These are phyloP conservation scores for Ptiloglossa arizonensis DNA, from an alignment of 1,140 invertebrate species.

Conservation along the genomic window DNA sequence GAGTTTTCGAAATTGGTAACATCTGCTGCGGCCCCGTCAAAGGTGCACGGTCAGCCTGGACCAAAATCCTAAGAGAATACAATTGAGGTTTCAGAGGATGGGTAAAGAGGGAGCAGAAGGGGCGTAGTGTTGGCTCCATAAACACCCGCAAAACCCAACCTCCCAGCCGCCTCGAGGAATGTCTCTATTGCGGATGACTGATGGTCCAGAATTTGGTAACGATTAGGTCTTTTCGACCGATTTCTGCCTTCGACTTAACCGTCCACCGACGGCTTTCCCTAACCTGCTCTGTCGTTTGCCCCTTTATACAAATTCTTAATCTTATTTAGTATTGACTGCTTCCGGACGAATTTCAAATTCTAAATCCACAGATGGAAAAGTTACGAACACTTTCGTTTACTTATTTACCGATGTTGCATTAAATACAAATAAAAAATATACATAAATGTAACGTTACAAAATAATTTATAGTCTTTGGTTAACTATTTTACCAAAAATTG, in stretches of 20 bases:
- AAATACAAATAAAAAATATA: too few species aligned
- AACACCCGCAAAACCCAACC: conserved; percentile 71
- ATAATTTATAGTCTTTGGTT: too few species aligned
- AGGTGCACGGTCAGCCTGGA: conserved; percentile 29
- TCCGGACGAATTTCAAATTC: not conserved
- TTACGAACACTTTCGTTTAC: not conserved
- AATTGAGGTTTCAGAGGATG: conserved; percentile 56
- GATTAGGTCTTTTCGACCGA: conserved; percentile 1
- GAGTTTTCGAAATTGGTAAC: conserved; percentile 1
- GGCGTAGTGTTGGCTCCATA: conserved; percentile 70
- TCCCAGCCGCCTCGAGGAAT: conserved; percentile 53
- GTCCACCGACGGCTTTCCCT: too few species aligned
- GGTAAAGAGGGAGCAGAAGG: conserved; percentile 46
- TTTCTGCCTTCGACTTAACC: not conserved
- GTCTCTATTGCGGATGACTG: conserved; percentile 59
- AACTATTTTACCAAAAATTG: too few species aligned
- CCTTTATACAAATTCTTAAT: conserved; percentile 2
- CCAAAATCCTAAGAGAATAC: conserved; percentile 56
- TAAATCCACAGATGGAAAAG: not conserved
- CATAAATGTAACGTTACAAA: too few species aligned
- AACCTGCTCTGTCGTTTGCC: not conserved
- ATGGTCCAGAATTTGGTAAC: conserved; percentile 49
- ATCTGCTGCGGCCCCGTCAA: conserved; percentile 26
- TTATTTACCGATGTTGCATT: too few species aligned
- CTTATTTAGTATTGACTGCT: not conserved